Evolutionary conservation across 2,113 vertebrate genomes (phyloP).

Genomic region (Donacobius atricapilla): DNA sequence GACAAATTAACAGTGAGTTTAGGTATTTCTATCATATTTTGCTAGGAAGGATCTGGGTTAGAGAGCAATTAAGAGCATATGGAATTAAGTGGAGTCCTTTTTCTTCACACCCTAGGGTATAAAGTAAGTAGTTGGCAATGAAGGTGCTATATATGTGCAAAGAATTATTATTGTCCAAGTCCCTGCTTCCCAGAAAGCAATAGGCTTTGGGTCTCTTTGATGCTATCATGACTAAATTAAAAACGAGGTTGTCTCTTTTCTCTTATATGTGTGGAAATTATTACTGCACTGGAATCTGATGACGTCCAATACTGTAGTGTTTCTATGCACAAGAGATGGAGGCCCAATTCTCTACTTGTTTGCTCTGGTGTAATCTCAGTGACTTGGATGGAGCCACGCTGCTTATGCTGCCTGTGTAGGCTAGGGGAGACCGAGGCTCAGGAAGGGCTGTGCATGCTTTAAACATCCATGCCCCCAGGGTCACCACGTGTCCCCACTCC

Average conservation of each 20-base stretch:
- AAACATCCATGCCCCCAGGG: background rate
- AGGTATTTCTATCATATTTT: slow-evolving; percentile 37
- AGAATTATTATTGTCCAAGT: slow-evolving; percentile 50
- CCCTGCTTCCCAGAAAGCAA: slow-evolving; percentile 42
- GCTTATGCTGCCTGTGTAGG: background rate
- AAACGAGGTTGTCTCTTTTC: slow-evolving; percentile 38
- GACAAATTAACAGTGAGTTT: slow-evolving; percentile 36
- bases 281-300: slow-evolving; percentile 22
- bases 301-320: background rate
- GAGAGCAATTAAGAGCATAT: slow-evolving; percentile 37
- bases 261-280: slow-evolving; percentile 37
- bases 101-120: slow-evolving; percentile 46
- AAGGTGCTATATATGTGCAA: slow-evolving; percentile 41
- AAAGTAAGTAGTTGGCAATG: slow-evolving; percentile 42
- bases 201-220: slow-evolving; percentile 53
- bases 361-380: background rate
- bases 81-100: slow-evolving; percentile 49
- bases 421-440: background rate
- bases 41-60: slow-evolving; percentile 41
- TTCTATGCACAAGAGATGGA: background rate
- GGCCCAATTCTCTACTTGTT: background rate
- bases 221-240: slow-evolving; percentile 53
- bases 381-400: background rate
- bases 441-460: background rate
- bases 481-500: accelerated